A percentile compares a stretch with the other conserved stretches of the same genome.
Evolutionary conservation across 2,888 invertebrate species (phyloP).

Genomic region (Macaria notata): DNA sequence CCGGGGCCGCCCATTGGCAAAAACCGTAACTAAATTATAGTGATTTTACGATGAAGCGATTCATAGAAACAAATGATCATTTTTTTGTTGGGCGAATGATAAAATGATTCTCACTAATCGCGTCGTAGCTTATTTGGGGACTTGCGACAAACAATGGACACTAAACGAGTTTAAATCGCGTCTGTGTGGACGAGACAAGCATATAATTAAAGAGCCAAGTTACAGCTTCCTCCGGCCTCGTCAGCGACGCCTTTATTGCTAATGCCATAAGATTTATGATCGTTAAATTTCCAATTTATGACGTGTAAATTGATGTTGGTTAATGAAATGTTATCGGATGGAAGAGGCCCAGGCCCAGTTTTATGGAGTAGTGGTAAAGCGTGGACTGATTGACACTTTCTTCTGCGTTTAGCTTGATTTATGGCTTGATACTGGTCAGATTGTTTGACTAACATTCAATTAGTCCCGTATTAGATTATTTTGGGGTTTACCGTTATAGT

Average conservation of each 20-base stretch:
- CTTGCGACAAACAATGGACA: conserved; percentile 56
- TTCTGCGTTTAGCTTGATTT: conserved; percentile 12
- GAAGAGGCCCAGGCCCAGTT: conserved; percentile 10
- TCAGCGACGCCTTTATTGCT: conserved; percentile 28
- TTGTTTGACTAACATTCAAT: conserved; percentile 1
- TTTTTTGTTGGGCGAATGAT: conserved; percentile 13
- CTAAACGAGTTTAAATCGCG: conserved; percentile 75
- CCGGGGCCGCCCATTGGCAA: conserved; percentile 28
- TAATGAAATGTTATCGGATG: conserved; percentile 21
- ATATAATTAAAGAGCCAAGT: conserved; percentile 58
- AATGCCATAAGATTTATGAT: conserved; percentile 24
- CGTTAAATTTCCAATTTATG: conserved; percentile 23
- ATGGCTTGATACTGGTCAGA: conserved; percentile 5
- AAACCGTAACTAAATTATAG: conserved; percentile 28
- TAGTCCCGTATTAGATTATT: no score
- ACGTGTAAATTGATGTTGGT: conserved; percentile 21
- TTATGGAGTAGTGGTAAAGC: conserved; percentile 14
- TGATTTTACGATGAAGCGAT: conserved; percentile 24
- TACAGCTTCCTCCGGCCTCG: conserved; percentile 24
- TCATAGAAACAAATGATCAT: conserved; percentile 27
- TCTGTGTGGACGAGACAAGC: conserved; percentile 64
- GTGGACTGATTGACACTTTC: conserved; percentile 17
- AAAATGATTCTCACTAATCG: conserved; percentile 48
- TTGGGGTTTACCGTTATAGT: no score
- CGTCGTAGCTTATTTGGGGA: conserved; percentile 48